Evolutionary conservation across 2,113 vertebrate genomes (phyloP).

Genomic region (Pygoscelis antarcticus): DNA sequence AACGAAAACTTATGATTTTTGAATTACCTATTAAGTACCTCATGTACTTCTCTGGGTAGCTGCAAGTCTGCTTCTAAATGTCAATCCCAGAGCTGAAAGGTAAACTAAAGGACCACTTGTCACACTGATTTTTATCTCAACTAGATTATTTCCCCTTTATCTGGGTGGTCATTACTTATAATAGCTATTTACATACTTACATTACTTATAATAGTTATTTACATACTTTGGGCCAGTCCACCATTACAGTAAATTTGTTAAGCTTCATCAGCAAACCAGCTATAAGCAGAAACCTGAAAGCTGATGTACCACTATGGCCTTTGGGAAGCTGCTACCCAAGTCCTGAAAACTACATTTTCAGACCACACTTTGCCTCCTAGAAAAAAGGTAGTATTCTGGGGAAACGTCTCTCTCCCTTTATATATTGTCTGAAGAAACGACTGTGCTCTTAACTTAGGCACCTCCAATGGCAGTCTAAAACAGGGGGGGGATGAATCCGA

Average conservation of each 20-base stretch:
- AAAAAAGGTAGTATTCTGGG: not conserved
- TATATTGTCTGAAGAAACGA: not conserved
- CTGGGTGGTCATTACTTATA: not conserved
- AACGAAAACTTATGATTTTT: not conserved
- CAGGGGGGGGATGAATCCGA: not conserved
- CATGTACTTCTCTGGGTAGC: fast-evolving
- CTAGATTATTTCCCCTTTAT: not conserved
- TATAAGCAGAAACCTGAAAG: not conserved
- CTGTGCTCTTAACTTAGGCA: not conserved
- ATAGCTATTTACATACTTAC: not conserved
- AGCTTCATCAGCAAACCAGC: not conserved
- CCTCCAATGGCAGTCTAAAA: not conserved
- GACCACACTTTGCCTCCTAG: not conserved
- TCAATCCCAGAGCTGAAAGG: not conserved
- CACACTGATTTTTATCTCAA: not conserved
- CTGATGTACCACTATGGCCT: fast-evolving
- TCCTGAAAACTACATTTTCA: not conserved
- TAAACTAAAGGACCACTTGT: not conserved
- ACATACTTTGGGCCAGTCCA: not conserved
- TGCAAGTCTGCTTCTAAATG: not conserved
- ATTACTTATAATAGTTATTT: not conserved
- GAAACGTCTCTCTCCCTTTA: not conserved
- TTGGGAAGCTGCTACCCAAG: not conserved
- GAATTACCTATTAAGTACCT: fast-evolving
- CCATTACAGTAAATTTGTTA: not conserved